phyloP scores from a whole-genome alignment of 2,888 invertebrate species.

The Megaustenia siamemsis region DNA sequence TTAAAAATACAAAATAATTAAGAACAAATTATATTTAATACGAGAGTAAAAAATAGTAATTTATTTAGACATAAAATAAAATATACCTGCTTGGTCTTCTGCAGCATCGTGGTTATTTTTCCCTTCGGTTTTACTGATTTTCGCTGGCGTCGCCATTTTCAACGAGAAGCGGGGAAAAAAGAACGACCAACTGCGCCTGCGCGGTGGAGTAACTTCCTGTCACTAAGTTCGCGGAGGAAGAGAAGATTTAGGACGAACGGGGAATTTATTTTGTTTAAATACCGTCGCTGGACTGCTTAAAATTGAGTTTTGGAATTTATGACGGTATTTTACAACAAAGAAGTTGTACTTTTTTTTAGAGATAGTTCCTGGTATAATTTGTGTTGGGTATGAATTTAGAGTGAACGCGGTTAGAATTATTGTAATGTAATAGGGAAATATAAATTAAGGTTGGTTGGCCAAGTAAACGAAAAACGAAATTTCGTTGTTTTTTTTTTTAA shows the following conservation, averaged over 20 bases:
- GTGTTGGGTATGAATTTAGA: slow-evolving; percentile 49
- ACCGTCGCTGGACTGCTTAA: not conserved
- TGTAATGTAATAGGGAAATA: slow-evolving; percentile 7
- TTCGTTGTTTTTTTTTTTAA: not conserved
- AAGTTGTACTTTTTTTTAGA: not conserved
- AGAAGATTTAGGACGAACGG: not conserved
- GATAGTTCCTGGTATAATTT: slow-evolving; percentile 47
- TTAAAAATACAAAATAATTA: not conserved
- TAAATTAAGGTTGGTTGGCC: not conserved
- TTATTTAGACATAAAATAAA: not conserved
- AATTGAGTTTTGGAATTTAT: too few species aligned
- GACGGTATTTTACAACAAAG: too few species aligned
- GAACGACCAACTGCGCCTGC: slow-evolving; percentile 62
- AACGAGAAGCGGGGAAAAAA: slow-evolving; percentile 67
- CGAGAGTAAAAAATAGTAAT: not conserved
- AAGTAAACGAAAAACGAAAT: slow-evolving; percentile 5
- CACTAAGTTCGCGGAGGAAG: slow-evolving; percentile 50
- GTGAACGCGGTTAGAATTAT: slow-evolving; percentile 44
- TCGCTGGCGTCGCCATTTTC: slow-evolving; percentile 79
- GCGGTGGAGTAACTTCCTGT: slow-evolving; percentile 55
- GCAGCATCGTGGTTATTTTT: slow-evolving; percentile 78
- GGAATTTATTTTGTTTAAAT: not conserved
- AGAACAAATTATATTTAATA: not conserved
- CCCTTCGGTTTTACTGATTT: slow-evolving; percentile 77
- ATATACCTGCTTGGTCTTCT: slow-evolving; percentile 78